phyloP scores from a whole-genome alignment of 2,113 vertebrate genomes.

The Lasiurus cinereus region DNA sequence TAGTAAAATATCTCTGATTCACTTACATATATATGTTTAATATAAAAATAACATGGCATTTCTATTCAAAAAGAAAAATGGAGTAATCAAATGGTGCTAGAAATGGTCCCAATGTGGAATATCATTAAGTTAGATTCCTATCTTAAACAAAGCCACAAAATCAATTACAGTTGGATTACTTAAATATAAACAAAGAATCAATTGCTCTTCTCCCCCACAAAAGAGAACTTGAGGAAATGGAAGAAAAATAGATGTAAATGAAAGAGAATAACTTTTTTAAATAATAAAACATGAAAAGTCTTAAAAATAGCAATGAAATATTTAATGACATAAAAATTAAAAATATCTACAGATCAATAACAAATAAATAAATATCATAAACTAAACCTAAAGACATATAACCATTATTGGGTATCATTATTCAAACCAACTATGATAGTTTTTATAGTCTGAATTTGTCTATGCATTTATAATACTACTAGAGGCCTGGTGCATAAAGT shows the following conservation, averaged over 20 bases:
- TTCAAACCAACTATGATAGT: slow-evolving; percentile 3
- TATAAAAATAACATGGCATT: not conserved
- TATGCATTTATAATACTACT: slow-evolving; percentile 23
- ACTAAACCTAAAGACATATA: not conserved
- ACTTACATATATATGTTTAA: not conserved
- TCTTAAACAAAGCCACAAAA: not conserved
- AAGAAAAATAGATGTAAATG: not conserved
- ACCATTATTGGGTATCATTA: not conserved
- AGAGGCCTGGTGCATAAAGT: no score
- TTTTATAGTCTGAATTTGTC: slow-evolving; percentile 42
- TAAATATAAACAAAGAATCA: not conserved
- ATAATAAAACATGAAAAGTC: not conserved
- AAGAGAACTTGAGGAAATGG: not conserved
- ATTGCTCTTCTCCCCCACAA: not conserved
- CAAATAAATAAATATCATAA: not conserved
- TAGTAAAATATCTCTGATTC: slow-evolving; percentile 20
- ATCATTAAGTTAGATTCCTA: not conserved
- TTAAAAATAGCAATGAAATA: not conserved
- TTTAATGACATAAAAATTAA: slow-evolving; percentile 38
- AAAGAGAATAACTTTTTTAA: not conserved
- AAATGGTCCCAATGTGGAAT: not conserved
- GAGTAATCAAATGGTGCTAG: not conserved
- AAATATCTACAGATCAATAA: not conserved
- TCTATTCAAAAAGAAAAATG: not conserved
- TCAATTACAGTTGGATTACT: not conserved